Base-by-base conservation (phyloP, 2,797 vertebrate species). In the Florisuga fusca region DNA sequence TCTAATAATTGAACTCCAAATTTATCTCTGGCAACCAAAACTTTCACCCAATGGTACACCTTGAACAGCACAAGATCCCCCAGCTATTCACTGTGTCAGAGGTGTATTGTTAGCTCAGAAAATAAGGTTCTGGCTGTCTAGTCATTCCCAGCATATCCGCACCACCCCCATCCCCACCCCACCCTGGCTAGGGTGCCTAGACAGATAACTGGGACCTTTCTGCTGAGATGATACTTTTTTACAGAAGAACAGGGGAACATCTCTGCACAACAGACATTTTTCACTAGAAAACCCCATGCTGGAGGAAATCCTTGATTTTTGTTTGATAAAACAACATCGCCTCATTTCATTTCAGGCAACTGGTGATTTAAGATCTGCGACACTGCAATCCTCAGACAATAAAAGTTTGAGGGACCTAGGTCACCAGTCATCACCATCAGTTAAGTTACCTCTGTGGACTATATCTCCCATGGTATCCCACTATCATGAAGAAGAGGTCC, bases 301-400 rank as follows among this genome's bases (percentile, higher is more conserved):
- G 45, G 16, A 79, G 51, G 55, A 78, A 84, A 45, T 21, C 14
- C 15, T 69, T 69, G 8, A 27, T 59, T 87, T 73, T 67, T 57
- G 5, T 55, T 89, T 73, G 29, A 55, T 59, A 74, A 92, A 92
- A 63, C 17, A 17, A 29, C 33, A 18, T 67, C 33, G n/a, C 2
- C 10, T 10, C 29, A 19, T 59, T 89, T 80, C 13, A 31, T 64
- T 8, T 89, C 18, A 29, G 22, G 18, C 45, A 72, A 26, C 20
- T 46, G 22, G 6, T 27, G 6, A 46, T 57, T 36, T 57, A 54
- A 87, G 21, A 3, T 54, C 27, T 91, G 41, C 23, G 63, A 31
- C 15, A 50, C 23, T 36, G 27, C 0, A 0, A 53, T 5, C 9
- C 29, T 11, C 33, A 68, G n/a, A 27, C 21, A 81, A 38, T 13